Conservation (phyloP, 2,888 invertebrate species). For the Ramazzottius varieornatus region DNA sequence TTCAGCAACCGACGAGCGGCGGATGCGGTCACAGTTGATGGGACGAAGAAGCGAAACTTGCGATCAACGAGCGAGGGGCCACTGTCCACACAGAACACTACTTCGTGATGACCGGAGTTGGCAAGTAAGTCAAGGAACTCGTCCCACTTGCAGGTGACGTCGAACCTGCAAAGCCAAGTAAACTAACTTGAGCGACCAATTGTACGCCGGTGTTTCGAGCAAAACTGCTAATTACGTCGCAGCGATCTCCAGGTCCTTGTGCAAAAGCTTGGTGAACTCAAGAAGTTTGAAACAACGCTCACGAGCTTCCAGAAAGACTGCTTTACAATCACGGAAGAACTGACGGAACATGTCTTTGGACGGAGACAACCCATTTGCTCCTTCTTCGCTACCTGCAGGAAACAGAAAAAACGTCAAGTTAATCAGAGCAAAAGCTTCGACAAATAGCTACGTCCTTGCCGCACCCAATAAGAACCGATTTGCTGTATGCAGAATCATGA, state of each 20-base stretch:
- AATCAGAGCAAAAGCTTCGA: no score
- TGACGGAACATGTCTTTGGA: neutral
- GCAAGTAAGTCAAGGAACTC: neutral
- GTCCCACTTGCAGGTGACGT: neutral
- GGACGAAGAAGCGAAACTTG: neutral
- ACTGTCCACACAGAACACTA: neutral
- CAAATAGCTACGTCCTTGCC: no score
- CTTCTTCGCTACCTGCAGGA: neutral
- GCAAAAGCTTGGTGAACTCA: slow-evolving; percentile 48
- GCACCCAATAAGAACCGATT: no score
- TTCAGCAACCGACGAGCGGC: neutral
- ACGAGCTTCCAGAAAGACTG: slow-evolving; percentile 45
- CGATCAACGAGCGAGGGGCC: neutral
- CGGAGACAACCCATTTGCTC: neutral
- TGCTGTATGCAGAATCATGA: no score
- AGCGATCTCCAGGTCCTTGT: slow-evolving; percentile 35
- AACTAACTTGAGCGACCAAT: no score
- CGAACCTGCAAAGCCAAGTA: no score
- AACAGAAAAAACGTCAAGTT: no score
- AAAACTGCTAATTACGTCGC: slow-evolving; percentile 25
- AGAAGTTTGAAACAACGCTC: slow-evolving; percentile 52
- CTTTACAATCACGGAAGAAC: slow-evolving; percentile 39
- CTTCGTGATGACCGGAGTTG: neutral
- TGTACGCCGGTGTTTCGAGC: slow-evolving; percentile 19
- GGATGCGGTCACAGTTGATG: neutral